Evolutionary conservation across 2,113 vertebrate genomes (phyloP), one percentile per base, ranked within the genome.

Genomic region (Zeus faber): DNA sequence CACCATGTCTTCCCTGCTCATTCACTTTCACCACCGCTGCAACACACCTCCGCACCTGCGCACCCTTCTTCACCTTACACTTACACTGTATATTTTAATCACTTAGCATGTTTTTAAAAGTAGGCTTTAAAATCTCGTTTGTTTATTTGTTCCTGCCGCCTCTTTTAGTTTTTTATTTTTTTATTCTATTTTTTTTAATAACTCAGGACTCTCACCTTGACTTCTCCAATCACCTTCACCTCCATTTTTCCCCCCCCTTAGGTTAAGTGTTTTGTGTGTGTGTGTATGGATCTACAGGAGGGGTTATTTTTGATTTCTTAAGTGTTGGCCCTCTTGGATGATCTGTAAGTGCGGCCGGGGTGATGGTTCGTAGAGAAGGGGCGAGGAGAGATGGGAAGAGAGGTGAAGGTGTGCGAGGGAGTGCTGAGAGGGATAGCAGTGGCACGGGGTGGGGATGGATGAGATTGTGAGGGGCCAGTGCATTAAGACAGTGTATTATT

Each of bases 401-500:
- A 65, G 82, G 84, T 83, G 74, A 83, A 83, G 80, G 69, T 76
- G 72, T 69, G 71, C 62, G 64, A 60, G 64, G 74, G 62, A n/a
- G n/a, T n/a, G n/a, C n/a, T n/a, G n/a, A n/a, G n/a, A n/a, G n/a
- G n/a, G 51, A 71, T 65, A 73, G 45, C 72, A 51, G 45, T 80
- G 76, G 76, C 65, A 77, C 74, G 59, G 65, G 41, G 65, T 66
- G 62, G 49, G 68, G 64, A 23, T 57, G 70, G 78, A 75, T 85
- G 80, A 86, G 79, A 85, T 82, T 80, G 81, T 81, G 81, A 25
- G 22, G 20, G 50, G 33, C n/a, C 11, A 84, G 84, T 83, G 84
- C 84, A 86, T 87, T 86, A 87, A 82, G 77, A 81, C 84, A 84
- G 80, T 84, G 84, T 84, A 86, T 88, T 84, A 84, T 84, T 86